Evolutionary conservation across 2,797 vertebrate species (phyloP), one percentile per base, ranked within the genome.

Genomic region (Dipus sagitta): DNA sequence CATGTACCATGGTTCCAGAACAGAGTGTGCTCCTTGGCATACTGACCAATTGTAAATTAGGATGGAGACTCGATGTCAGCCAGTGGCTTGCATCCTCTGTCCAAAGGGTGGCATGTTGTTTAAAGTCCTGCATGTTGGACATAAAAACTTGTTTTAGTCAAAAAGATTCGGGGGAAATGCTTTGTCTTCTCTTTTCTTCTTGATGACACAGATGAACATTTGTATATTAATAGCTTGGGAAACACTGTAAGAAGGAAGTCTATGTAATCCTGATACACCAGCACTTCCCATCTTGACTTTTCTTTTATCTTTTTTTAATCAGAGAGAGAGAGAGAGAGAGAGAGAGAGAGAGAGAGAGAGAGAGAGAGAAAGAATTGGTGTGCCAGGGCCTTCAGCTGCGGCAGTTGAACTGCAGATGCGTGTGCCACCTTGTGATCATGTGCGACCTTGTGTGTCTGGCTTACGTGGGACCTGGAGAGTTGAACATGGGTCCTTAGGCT

Each of bases 221-320:
- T 34, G 38, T 92, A 42, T 52, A 18, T 54, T 52, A 77, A 77
- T 64, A 12, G 79, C 47, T 91, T 90, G 81, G 83, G 65, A 85
- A 78, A n/a, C 75, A 52, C 91, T 42, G 6, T 6, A 78, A 71
- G 60, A 93, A 86, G 67, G 5, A 85, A 91, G 84, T 20, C 28
- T 80, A 85, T 65, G 79, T 79, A 64, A 86, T 92, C 93, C n/a
- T 92, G 26, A 82, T 62, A 74, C 32, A 68, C 11, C 13, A n/a
- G 18, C 23, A 71, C 62, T 86, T 89, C 26, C 10, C 34, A 38
- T 9, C 71, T 64, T 62, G 12, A 8, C 32, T 34, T 34, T 15
- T 7, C n/a, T 70, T 32, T 32, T 70, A 12, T 20, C 13, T 30
- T 38, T 62, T 62, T 62, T 47, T 47, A 2, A 9, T 47, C 11